Conservation (phyloP, 2,888 invertebrate species). For the Apamea anceps region DNA sequence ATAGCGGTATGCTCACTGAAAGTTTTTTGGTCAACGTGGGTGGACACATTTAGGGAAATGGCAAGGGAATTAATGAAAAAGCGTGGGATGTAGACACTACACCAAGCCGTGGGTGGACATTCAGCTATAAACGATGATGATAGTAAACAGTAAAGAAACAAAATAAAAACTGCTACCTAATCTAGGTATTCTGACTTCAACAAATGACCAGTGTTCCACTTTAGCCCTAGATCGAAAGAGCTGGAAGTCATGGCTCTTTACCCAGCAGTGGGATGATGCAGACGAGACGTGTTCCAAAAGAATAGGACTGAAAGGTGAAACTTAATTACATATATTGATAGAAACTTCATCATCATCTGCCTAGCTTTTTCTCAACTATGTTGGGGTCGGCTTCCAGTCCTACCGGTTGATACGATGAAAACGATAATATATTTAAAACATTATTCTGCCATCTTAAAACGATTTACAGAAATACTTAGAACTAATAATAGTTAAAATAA, state of each 20-base stretch:
- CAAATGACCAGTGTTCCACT: too few relatives aligned
- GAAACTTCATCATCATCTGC: background rate
- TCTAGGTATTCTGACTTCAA: constrained; percentile 1
- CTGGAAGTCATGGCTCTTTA: too few relatives aligned
- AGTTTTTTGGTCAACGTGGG: constrained; percentile 14
- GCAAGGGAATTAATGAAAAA: constrained; percentile 8
- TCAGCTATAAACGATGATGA: constrained; percentile 9
- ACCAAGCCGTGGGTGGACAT: constrained; percentile 29
- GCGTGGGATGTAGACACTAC: constrained; percentile 28
- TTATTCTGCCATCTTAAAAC: too few relatives aligned
- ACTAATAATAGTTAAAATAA: too few relatives aligned
- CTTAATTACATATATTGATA: background rate
- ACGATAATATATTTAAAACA: too few relatives aligned
- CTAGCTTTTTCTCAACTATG: background rate
- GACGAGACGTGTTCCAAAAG: background rate
- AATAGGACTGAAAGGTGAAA: background rate
- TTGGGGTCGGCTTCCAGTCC: background rate
- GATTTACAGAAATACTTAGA: too few relatives aligned
- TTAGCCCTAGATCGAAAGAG: too few relatives aligned
- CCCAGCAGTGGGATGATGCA: too few relatives aligned
- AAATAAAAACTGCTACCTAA: background rate
- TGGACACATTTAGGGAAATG: constrained; percentile 7
- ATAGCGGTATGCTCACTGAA: background rate
- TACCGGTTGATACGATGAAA: too few relatives aligned
- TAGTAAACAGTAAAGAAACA: background rate